These are phyloP conservation scores for Caiman crocodilus DNA, from an alignment of 2,797 vertebrate genomes.

Conservation along the genomic window DNA sequence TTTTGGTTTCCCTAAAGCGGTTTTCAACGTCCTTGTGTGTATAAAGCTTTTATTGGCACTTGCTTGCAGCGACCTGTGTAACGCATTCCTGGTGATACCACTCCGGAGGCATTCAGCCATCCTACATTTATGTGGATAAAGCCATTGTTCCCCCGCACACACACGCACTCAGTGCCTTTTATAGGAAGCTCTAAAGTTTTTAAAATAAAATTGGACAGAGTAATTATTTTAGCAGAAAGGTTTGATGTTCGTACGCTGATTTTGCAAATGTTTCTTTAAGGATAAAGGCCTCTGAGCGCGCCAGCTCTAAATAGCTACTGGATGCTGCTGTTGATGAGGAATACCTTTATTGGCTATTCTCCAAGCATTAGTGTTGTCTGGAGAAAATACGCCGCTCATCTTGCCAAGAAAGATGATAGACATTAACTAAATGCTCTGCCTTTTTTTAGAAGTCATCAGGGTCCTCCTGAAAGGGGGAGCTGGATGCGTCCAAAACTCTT, in stretches of 20 bases:
- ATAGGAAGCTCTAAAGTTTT: neutral
- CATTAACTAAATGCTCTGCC: neutral
- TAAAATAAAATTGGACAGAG: neutral
- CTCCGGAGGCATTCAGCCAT: too few relatives aligned
- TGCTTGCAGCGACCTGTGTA: too few relatives aligned
- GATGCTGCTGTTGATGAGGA: neutral
- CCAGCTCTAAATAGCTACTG: neutral
- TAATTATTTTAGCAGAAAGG: neutral
- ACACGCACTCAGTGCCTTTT: neutral
- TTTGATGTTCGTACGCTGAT: neutral
- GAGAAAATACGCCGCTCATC: conserved; percentile 1
- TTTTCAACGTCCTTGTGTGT: neutral
- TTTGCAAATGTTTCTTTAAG: conserved; percentile 22
- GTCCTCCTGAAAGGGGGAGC: conserved; percentile 7
- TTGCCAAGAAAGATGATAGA: neutral
- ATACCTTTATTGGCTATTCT: conserved; percentile 14
- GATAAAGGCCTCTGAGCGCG: neutral
- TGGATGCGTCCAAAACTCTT: neutral
- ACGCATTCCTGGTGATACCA: too few relatives aligned
- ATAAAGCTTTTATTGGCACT: too few relatives aligned
- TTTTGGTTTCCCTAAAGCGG: neutral
- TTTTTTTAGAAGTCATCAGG: neutral
- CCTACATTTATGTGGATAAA: neutral
- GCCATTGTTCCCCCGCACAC: neutral
- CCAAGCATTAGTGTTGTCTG: neutral